Evolutionary conservation across 2,797 vertebrate genomes (phyloP).

Genomic region (Pseudochaenichthys georgianus): DNA sequence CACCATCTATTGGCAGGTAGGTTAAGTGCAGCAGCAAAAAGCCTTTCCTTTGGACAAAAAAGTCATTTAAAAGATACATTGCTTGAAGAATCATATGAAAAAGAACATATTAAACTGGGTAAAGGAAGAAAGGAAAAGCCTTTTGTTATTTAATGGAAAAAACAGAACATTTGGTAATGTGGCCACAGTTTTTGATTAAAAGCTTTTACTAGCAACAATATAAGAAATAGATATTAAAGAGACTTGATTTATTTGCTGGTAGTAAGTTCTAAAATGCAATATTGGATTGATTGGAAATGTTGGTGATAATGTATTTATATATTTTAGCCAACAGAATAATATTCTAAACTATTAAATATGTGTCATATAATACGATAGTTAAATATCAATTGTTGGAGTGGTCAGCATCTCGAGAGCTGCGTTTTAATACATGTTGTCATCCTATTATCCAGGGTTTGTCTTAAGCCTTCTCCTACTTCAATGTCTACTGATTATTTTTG

Average conservation of each 20-base stretch:
- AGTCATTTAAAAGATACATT: neutral
- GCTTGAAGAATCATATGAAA: neutral
- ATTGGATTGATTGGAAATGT: too few species aligned
- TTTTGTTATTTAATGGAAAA: neutral
- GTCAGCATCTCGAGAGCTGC: conserved; percentile 19
- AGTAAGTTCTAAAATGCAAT: neutral
- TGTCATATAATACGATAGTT: neutral
- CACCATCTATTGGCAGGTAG: conserved; percentile 77
- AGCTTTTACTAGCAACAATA: conserved; percentile 2
- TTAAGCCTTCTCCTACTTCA: conserved; percentile 61
- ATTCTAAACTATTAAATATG: neutral
- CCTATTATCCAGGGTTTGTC: conserved; percentile 75
- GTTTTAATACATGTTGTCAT: conserved; percentile 62
- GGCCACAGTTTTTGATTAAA: neutral
- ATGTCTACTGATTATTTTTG: conserved; percentile 80
- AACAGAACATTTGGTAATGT: neutral
- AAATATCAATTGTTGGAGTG: conserved; percentile 23
- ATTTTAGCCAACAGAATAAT: neutral
- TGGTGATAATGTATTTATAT: too few species aligned
- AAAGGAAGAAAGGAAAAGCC: neutral
- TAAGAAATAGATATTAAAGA: neutral
- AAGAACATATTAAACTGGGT: neutral
- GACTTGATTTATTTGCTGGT: neutral
- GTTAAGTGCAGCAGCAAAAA: conserved; percentile 33
- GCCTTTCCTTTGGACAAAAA: neutral